A percentile compares a stretch with the other conserved stretches of the same genome.
Conservation (phyloP, 2,888 invertebrate species). For the Rotaria magnacalcarata region DNA sequence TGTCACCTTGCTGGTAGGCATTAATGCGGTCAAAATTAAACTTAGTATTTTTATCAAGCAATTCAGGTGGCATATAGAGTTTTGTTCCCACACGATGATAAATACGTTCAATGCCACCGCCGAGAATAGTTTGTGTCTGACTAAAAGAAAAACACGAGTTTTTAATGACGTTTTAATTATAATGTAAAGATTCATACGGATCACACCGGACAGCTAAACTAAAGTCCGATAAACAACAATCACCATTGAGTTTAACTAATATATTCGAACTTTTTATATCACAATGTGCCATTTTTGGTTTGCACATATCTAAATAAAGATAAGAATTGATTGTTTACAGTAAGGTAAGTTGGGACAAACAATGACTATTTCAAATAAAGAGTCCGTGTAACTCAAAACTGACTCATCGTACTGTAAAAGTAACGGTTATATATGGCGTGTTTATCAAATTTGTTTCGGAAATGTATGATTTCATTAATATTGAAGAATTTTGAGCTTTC, state of each 20-base stretch:
- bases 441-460: no score
- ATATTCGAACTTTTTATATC: constrained; percentile 35
- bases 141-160: neutral
- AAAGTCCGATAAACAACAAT: constrained; percentile 27
- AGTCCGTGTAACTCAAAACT: no score
- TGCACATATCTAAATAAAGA: neutral
- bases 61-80: constrained; percentile 30
- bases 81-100: neutral
- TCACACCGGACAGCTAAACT: constrained; percentile 11
- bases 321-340: no score
- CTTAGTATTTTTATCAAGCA: neutral
- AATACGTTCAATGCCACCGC: neutral
- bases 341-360: no score
- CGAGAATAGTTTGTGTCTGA: neutral
- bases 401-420: no score
- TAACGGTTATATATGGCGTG: no score
- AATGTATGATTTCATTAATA: no score
- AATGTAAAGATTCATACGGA: neutral
- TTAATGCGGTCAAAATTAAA: constrained; percentile 62
- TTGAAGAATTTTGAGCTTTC: no score
- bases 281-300: constrained; percentile 35
- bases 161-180: no score
- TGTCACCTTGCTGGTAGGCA: constrained; percentile 61
- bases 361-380: no score
- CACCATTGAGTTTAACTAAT: constrained; percentile 15